A percentile compares a stretch with the other conserved stretches of the same genome.
Conservation (phyloP, 2,797 vertebrate species). For the Enteromius fasciolatus region DNA sequence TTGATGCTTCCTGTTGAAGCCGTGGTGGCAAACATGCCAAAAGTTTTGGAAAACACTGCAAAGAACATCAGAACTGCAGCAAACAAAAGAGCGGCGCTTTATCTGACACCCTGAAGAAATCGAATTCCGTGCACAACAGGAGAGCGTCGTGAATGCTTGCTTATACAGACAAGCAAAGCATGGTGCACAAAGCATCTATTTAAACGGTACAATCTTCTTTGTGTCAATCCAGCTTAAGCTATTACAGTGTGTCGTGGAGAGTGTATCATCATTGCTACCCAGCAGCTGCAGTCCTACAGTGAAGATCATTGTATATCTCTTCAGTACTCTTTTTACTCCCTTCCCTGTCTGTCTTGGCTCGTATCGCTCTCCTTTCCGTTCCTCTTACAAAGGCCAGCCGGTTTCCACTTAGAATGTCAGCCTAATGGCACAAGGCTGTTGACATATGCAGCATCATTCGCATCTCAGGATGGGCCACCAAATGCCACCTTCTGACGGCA, state of each 20-base stretch:
- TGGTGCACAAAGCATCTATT: not conserved
- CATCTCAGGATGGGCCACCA: slow-evolving; percentile 62
- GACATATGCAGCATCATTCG: not conserved
- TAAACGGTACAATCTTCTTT: slow-evolving; percentile 14
- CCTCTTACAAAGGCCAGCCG: not conserved
- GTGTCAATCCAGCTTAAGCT: slow-evolving; percentile 37
- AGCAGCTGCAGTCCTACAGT: slow-evolving; percentile 36
- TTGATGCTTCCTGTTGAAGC: not conserved
- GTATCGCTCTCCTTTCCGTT: not conserved
- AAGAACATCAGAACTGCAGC: not conserved
- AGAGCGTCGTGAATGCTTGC: slow-evolving; percentile 61
- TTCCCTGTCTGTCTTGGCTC: not conserved
- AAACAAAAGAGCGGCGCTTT: slow-evolving; percentile 1
- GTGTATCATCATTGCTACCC: slow-evolving; percentile 36
- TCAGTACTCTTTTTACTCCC: slow-evolving; percentile 16
- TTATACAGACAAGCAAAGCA: slow-evolving; percentile 28
- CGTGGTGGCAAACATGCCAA: not conserved
- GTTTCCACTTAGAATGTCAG: slow-evolving; percentile 28
- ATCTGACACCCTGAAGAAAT: slow-evolving; percentile 20
- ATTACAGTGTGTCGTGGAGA: slow-evolving; percentile 26
- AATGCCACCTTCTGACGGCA: slow-evolving; percentile 69
- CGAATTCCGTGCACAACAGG: slow-evolving; percentile 19
- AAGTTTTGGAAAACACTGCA: not conserved
- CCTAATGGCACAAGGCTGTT: slow-evolving; percentile 17
- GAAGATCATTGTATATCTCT: slow-evolving; percentile 31